Evolutionary conservation across 2,797 vertebrate genomes (phyloP).

Genomic region (Pipistrellus pipistrellus): DNA sequence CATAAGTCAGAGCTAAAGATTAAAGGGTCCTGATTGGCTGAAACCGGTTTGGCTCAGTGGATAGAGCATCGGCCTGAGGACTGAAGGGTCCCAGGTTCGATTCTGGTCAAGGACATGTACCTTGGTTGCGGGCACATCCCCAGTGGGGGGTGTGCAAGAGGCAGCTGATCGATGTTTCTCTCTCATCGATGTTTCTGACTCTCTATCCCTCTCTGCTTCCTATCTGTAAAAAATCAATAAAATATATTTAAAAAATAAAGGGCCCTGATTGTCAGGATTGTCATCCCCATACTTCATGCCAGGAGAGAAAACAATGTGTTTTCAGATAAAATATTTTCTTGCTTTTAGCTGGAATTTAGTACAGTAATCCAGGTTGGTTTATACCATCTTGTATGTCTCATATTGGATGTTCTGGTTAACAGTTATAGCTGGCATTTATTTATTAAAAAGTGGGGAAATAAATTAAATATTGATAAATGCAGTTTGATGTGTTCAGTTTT

Average conservation of each 20-base stretch:
- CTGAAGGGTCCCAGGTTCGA: too few relatives aligned
- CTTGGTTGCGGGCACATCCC: too few relatives aligned
- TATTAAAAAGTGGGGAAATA: constrained; percentile 62
- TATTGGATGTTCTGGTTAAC: constrained; percentile 32
- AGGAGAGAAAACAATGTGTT: background rate
- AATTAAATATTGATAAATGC: constrained; percentile 74
- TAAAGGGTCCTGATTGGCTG: background rate
- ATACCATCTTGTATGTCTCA: background rate
- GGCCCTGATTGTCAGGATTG: background rate
- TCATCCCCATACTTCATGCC: background rate
- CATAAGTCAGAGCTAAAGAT: background rate
- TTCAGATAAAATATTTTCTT: constrained; percentile 45
- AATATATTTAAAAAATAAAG: too few relatives aligned
- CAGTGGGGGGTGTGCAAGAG: too few relatives aligned
- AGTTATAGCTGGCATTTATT: constrained; percentile 62
- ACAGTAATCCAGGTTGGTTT: background rate
- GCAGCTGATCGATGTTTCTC: too few relatives aligned
- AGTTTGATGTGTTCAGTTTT: constrained; percentile 46
- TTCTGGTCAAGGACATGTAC: too few relatives aligned
- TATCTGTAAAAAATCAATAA: too few relatives aligned
- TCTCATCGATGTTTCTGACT: too few relatives aligned
- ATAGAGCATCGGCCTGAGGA: too few relatives aligned
- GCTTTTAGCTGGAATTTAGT: constrained; percentile 21
- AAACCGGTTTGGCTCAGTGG: too few relatives aligned
- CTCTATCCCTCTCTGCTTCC: too few relatives aligned